Evolutionary conservation across 2,797 vertebrate genomes (phyloP), one percentile per base, ranked within the genome.

Genomic region (Gallinago stenura): DNA sequence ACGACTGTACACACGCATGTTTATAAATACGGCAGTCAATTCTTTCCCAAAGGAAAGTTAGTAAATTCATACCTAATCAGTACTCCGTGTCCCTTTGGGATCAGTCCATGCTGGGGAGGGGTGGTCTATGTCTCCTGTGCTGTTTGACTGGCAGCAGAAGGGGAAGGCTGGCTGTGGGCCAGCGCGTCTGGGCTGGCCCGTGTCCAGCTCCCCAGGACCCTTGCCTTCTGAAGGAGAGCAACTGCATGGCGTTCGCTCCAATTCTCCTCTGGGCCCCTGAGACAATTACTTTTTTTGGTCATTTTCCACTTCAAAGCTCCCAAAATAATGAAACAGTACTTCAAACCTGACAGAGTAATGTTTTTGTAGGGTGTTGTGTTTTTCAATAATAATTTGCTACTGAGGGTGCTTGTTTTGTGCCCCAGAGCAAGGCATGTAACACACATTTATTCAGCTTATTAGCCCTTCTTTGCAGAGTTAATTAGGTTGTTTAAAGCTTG

Each of bases 321-420:
- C 61, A 61, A 83, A 89, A 86, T 73, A 90, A 86, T 88, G 84
- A 93, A 94, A 66, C 7, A 41, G 60, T 43, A 54, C 83, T 81
- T 95, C 76, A 94, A 73, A 91, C 4, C 12, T 78, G 69, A 81
- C 53, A 88, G 43, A 91, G 15, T 35, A 81, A 35, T 33, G 5
- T 83, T 93, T 77, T 37, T 39, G 39, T 62, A 70, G 62, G 18
- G 51, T 46, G 51, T 0, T 41, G 15, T 3, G n/a, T 53, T 89
- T 45, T 83, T 53, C 53, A 60, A 66, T 20, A 82, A 14, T 50
- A 33, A 73, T 68, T 48, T 83, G 33, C 71, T 79, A 72, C 31
- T 50, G 75, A 69, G 12, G 15, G 33, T 68, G 9, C 18, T 83
- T 87, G 22, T 41, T 86, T 89, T 75, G 60, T 61, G 41, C 31